Evolutionary conservation across 2,888 invertebrate genomes (phyloP), one percentile per base, ranked within the genome.

Genomic region (Imbricaverruca yamaguchii): DNA sequence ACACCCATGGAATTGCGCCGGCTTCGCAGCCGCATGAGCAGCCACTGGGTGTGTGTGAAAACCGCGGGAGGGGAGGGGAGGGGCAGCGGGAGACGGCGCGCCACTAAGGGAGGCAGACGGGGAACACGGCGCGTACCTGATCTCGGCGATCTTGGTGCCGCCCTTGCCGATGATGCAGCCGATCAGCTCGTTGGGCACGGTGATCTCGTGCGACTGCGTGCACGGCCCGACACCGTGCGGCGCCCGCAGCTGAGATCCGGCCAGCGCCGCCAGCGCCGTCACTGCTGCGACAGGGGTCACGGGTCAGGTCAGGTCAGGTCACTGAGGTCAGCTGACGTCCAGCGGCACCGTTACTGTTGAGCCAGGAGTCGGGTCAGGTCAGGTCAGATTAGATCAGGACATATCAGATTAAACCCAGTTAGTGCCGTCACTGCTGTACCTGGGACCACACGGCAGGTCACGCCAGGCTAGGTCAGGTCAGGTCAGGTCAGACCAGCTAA

Each of bases 151-250:
- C 89, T 98, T 98, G 86, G 97, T 96, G 87, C 98, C 98, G 53
- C 97, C 98, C 89, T 98, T 96, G 86, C 98, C 98, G 88, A 98
- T 98, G 87, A 98, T 96, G 90, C 98, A 98, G 82, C 98, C 98
- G 87, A 98, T 98, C 86, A 98, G 91, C 88, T 98, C 98, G 88
- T 98, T 98, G 85, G 98, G 97, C 86, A 98, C 97, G 81, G 96
- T 96, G 96, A 98, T 97, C 90, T 98, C 97, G 88, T 97, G 95
- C 85, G 95, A 94, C 89, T 94, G 95, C 18, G 85, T 93, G 92
- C 87, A 92, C 92, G 84, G 83, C n/a, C 81, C 83, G 77, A 82
- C 82, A 85, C 86, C 86, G 85, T 83, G 84, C 56, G 83, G 83
- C 59, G 83, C 81, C 74, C 95, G 92, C 86, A 95, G 89, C 88